phyloP scores from a whole-genome alignment of 2,888 invertebrate species.

The Anoncus sp. region DNA sequence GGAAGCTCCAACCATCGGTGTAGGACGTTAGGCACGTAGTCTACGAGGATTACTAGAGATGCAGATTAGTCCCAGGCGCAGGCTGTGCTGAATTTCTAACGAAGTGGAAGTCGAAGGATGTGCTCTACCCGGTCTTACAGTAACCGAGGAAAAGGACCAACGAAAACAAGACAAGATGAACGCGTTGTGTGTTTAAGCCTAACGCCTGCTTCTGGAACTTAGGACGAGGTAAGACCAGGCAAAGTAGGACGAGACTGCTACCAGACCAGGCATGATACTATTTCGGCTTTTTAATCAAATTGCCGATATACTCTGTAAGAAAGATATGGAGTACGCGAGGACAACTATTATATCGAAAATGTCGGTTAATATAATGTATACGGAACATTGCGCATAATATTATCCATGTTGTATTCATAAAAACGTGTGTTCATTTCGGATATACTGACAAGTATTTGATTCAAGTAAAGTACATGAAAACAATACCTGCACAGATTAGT shows the following conservation, averaged over 20 bases:
- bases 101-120: constrained; percentile 58
- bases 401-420: no score
- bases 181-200: neutral
- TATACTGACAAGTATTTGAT: no score
- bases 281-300: constrained; percentile 76
- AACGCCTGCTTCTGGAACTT: neutral
- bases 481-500: no score
- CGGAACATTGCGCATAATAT: no score
- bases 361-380: no score
- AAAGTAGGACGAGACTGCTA: constrained; percentile 23
- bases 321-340: neutral
- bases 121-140: constrained; percentile 29
- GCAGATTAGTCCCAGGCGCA: constrained; percentile 73
- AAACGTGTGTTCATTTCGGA: no score
- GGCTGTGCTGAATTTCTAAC: constrained; percentile 74
- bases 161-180: constrained; percentile 20
- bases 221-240: constrained; percentile 51
- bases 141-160: constrained; percentile 36
- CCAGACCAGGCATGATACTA: constrained; percentile 67
- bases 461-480: no score
- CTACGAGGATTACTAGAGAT: constrained; percentile 64
- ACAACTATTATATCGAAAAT: no score
- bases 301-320: constrained; percentile 55
- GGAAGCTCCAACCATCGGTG: constrained; percentile 24
- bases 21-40: constrained; percentile 45